Evolutionary conservation across 2,888 invertebrate species (phyloP).

Genomic region (Ochropleura leucogaster): DNA sequence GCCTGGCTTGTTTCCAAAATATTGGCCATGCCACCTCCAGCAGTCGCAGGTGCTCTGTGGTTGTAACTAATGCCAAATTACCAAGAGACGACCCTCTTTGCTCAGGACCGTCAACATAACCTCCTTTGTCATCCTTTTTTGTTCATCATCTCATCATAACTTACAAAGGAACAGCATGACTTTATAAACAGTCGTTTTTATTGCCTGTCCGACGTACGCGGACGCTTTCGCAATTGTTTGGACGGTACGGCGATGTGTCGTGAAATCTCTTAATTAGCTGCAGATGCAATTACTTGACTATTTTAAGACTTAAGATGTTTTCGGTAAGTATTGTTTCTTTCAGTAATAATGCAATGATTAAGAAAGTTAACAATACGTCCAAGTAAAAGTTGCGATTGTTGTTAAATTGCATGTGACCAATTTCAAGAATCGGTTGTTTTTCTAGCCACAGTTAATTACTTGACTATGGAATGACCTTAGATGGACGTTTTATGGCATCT

Average conservation of each 20-base stretch:
- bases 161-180: conserved; percentile 20
- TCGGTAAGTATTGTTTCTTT: conserved; percentile 3
- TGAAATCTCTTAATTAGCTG: conserved; percentile 78
- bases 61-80: background rate
- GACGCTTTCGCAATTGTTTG: conserved; percentile 56
- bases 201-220: conserved; percentile 22
- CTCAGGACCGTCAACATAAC: background rate
- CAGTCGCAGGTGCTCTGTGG: background rate
- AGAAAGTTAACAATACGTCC: conserved; percentile 2
- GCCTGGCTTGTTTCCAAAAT: background rate
- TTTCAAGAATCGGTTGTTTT: background rate
- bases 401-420: no score
- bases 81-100: background rate
- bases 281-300: conserved; percentile 73
- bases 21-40: background rate
- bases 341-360: background rate
- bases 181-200: conserved; percentile 56
- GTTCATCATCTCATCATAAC: conserved; percentile 11
- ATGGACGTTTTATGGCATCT: background rate
- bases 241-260: conserved; percentile 29
- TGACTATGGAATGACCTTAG: background rate
- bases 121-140: conserved; percentile 7
- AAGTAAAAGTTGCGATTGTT: background rate
- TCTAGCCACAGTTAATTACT: background rate
- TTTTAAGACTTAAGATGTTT: conserved; percentile 25